A percentile compares a stretch with the other conserved stretches of the same genome.
Evolutionary conservation across 2,888 invertebrate species (phyloP).

Genomic region (Trichopoda pennipes): DNA sequence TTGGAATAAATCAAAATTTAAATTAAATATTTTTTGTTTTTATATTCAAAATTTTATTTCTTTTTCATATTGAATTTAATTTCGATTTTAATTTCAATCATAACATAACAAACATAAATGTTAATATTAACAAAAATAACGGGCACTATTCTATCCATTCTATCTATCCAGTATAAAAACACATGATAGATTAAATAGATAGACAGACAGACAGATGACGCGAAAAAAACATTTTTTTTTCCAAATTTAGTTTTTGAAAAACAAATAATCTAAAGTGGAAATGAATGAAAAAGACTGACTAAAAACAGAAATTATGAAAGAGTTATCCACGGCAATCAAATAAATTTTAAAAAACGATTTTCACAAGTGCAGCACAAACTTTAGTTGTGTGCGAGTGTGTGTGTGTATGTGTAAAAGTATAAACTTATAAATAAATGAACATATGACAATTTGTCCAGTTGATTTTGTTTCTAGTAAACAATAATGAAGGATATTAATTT

Average conservation of each 20-base stretch:
- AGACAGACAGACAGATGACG: no score
- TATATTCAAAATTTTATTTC: not conserved
- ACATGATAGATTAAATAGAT: conserved; percentile 33
- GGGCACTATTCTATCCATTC: not conserved
- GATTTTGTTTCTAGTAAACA: conserved; percentile 26
- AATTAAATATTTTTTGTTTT: not conserved
- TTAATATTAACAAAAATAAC: conserved; percentile 8
- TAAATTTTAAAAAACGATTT: conserved; percentile 44
- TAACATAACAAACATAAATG: conserved; percentile 39
- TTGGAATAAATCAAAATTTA: conserved; percentile 11
- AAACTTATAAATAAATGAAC: not conserved
- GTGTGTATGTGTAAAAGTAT: not conserved
- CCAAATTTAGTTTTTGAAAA: not conserved
- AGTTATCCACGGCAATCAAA: conserved; percentile 4
- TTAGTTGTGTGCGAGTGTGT: not conserved
- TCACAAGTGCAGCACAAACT: conserved; percentile 41
- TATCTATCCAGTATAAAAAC: conserved; percentile 7
- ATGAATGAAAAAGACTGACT: conserved; percentile 23
- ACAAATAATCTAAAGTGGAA: conserved; percentile 39
- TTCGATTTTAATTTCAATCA: conserved; percentile 23
- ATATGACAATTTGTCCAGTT: not conserved
- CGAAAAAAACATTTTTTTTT: conserved; percentile 16
- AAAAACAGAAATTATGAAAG: conserved; percentile 11
- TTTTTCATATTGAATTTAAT: not conserved
- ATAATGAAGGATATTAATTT: conserved; percentile 38